These are phyloP conservation scores for Dendroctonus valens DNA, from an alignment of 1,140 invertebrate species.

Conservation along the genomic window DNA sequence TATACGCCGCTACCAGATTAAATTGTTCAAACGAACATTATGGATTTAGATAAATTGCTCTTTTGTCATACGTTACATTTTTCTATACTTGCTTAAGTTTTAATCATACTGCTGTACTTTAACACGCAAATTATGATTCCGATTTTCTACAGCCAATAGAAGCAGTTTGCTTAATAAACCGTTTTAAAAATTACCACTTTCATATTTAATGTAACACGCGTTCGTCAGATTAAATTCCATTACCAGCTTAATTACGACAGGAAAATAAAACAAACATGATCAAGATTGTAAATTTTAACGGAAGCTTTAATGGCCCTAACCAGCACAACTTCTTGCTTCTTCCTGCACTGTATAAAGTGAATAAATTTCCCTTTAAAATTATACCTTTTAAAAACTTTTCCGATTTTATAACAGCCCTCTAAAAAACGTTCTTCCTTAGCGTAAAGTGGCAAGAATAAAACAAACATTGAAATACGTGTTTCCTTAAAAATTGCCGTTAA, in stretches of 20 bases:
- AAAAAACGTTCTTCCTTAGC: constrained; percentile 12
- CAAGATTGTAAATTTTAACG: constrained; percentile 26
- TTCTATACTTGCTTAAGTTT: no score
- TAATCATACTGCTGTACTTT: no score
- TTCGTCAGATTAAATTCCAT: constrained; percentile 31
- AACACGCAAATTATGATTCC: no score
- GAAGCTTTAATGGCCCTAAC: constrained; percentile 25
- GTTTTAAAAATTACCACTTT: constrained; percentile 9
- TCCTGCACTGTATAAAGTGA: constrained; percentile 19
- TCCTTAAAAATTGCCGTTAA: not conserved
- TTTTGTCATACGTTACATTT: no score
- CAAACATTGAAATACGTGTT: constrained; percentile 11
- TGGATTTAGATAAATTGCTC: no score
- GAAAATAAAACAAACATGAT: constrained; percentile 32
- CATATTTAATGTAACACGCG: constrained; percentile 25
- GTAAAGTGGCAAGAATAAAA: constrained; percentile 19
- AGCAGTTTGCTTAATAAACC: constrained; percentile 3
- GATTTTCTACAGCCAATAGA: not conserved
- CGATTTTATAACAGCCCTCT: constrained; percentile 4
- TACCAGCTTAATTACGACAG: constrained; percentile 24
- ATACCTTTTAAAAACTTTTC: constrained; percentile 23
- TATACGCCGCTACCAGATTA: no score
- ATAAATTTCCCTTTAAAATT: constrained; percentile 24
- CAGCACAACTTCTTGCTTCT: constrained; percentile 25
- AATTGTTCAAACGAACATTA: no score